These are phyloP conservation scores for Dicrurus megarhynchus DNA, from an alignment of 2,113 vertebrate genomes.

Conservation along the genomic window DNA sequence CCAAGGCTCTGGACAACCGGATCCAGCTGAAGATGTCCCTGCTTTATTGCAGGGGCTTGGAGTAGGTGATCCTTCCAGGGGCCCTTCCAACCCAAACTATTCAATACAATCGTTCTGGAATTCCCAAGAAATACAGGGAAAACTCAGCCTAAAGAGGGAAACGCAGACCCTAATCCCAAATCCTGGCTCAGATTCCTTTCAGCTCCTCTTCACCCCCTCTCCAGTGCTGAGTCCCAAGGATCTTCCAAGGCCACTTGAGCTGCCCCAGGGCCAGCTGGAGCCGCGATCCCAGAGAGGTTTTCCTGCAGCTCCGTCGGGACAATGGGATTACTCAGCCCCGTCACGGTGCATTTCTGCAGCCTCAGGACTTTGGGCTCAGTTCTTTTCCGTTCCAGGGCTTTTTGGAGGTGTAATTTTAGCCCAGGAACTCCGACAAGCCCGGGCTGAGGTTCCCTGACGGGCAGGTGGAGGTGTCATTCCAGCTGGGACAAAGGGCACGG, in stretches of 20 bases:
- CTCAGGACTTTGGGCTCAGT: background rate
- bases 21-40: background rate
- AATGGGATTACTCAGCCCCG: background rate
- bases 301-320: background rate
- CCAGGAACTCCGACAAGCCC: background rate
- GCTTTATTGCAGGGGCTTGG: too few species aligned
- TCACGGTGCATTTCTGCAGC: background rate
- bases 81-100: background rate
- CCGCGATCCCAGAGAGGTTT: background rate
- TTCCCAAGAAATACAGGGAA: background rate
- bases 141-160: background rate
- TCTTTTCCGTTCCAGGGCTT: background rate
- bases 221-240: fast-evolving
- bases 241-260: background rate
- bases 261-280: background rate
- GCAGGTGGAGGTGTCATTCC: background rate
- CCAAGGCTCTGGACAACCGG: background rate
- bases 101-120: background rate
- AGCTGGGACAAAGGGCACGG: background rate
- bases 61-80: background rate
- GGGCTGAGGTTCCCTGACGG: background rate
- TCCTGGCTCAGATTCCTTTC: background rate
- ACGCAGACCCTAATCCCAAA: background rate
- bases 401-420: background rate
- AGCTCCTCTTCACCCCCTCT: background rate